Evolutionary conservation across 2,113 vertebrate species (phyloP), one percentile per base, ranked within the genome.

Genomic region (Jaculus jaculus): DNA sequence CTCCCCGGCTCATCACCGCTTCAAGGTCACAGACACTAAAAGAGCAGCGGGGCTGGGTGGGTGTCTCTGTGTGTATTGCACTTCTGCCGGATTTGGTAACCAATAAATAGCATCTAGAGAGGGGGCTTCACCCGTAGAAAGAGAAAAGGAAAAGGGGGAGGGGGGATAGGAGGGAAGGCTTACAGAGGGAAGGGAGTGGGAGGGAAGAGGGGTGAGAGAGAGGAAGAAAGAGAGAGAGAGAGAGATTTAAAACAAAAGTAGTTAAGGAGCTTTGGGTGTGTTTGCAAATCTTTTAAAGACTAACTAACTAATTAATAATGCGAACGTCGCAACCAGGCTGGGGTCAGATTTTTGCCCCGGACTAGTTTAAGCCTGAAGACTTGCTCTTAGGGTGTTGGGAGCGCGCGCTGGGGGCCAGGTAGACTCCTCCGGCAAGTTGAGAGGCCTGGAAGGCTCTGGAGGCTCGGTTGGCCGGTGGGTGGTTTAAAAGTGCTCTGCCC

Each of bases 21-120:
- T 98, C 98, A 98, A 98, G 98, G 98, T 98, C 98, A 98, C 97
- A 88, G 95, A 94, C 98, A 90, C 97, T 97, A 98, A 98, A 98
- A 98, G 98, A 98, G 98, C 98, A 98, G 95, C 96, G 92, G 95
- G 97, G 94, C 92, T 97, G 96, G 97, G 94, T 96, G 95, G 93
- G 92, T 83, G 96, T 93, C 94, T 94, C 23, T 92, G 96, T 96
- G 94, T 96, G 97, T 95, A 94, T 93, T 96, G 92, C 97, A 97
- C 96, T 98, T 98, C 96, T 90, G 95, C 97, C 93, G 93, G 97
- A 97, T 98, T 98, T 97, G 97, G 97, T 97, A 98, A 97, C 98
- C 98, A 97, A 89, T 97, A 98, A 98, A 78, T 96, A 97, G 93
- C 93, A 95, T 95, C 74, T 94, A 87, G 69, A 61, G 58, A 60